phyloP scores from a whole-genome alignment of 2,113 vertebrate genomes.

The Chionomys nivalis region DNA sequence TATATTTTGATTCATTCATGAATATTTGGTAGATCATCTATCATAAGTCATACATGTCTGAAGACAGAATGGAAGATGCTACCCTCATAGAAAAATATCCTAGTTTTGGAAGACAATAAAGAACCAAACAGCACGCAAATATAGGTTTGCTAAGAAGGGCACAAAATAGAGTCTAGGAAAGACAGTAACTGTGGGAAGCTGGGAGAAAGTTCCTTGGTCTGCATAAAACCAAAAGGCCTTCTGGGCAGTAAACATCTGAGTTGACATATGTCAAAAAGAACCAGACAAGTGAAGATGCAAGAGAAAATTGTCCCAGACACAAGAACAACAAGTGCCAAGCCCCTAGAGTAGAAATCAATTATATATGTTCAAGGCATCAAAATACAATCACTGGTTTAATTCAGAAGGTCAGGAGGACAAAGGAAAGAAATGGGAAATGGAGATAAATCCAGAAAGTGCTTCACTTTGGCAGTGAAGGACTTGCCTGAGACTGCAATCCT shows the following conservation, averaged over 20 bases:
- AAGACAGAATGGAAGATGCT: not conserved
- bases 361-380: not conserved
- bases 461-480: not conserved
- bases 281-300: not conserved
- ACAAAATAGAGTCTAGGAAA: not conserved
- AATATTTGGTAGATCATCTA: fast-evolving
- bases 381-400: not conserved
- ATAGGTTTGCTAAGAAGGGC: not conserved
- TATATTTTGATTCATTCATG: not conserved
- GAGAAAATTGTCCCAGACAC: not conserved
- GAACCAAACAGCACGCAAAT: not conserved
- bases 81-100: not conserved
- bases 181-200: not conserved
- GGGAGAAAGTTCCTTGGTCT: not conserved
- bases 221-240: not conserved
- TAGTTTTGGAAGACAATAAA: not conserved
- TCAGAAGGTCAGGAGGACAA: not conserved
- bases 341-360: not conserved
- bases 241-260: not conserved
- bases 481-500: not conserved
- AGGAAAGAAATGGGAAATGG: too few relatives aligned
- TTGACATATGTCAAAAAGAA: not conserved
- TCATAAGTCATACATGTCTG: fast-evolving
- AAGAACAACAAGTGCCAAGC: not conserved
- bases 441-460: not conserved